Evolutionary conservation across 2,113 vertebrate genomes (phyloP).

Genomic region (Podocnemis expansa): DNA sequence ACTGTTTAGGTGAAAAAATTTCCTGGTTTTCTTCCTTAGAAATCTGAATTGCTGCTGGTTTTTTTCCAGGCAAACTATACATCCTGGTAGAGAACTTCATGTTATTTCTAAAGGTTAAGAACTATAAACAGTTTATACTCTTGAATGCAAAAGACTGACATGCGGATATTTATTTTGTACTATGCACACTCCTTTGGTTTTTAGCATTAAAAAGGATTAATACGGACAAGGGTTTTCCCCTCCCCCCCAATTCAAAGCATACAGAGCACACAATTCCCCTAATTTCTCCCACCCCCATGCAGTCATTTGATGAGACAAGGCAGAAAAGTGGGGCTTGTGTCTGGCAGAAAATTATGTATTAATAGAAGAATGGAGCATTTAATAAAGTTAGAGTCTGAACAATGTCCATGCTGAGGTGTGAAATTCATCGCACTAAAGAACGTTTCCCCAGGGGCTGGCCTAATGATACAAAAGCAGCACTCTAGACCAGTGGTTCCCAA

Average conservation of each 20-base stretch:
- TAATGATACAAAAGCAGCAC: background rate
- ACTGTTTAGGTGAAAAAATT: background rate
- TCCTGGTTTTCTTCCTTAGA: background rate
- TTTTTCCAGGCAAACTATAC: background rate
- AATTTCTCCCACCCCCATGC: accelerated
- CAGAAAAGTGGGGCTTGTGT: background rate
- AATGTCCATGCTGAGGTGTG: background rate
- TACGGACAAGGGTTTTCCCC: background rate
- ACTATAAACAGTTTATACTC: background rate
- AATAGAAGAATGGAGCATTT: background rate
- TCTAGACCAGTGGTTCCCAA: too few relatives aligned
- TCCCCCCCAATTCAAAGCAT: background rate
- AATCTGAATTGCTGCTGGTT: background rate
- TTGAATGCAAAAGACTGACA: background rate
- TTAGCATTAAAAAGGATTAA: background rate
- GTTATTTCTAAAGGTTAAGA: accelerated
- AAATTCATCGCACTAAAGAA: background rate
- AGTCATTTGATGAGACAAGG: background rate
- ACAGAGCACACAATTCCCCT: background rate
- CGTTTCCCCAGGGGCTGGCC: background rate
- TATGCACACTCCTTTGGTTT: background rate
- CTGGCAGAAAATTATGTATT: background rate
- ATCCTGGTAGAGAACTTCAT: background rate
- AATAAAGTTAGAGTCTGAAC: background rate
- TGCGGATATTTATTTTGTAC: background rate